These are phyloP conservation scores for Bombus soroeensis DNA, from an alignment of 1,140 invertebrate species.

Conservation along the genomic window DNA sequence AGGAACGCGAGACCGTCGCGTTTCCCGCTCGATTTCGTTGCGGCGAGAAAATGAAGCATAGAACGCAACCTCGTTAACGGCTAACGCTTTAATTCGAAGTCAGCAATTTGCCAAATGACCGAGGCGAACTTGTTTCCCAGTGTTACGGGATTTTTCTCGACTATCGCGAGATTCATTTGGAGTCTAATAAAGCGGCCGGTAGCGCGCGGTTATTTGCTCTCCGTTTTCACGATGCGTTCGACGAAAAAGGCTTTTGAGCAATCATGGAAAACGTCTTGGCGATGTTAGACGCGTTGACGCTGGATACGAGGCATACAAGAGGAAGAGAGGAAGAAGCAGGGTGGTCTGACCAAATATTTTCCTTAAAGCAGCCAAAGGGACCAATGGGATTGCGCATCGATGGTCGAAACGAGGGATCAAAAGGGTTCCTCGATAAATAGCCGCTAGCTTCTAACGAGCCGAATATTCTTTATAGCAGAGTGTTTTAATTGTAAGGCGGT, in stretches of 20 bases:
- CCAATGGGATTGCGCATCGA: conserved; percentile 33
- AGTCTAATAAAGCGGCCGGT: conserved; percentile 55
- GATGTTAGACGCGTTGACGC: conserved; percentile 31
- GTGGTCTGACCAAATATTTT: conserved; percentile 59
- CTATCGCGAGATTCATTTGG: conserved; percentile 8
- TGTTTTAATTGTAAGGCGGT: conserved; percentile 15
- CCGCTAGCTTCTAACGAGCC: conserved; percentile 10
- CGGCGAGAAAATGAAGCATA: neutral
- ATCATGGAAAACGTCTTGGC: conserved; percentile 53
- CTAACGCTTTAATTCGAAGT: conserved; percentile 42
- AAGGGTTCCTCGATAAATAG: conserved; percentile 45
- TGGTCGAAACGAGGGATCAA: conserved; percentile 2
- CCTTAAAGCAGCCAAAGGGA: conserved; percentile 21
- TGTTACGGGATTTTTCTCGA: conserved; percentile 43
- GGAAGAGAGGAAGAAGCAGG: neutral
- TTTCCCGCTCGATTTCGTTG: conserved; percentile 1
- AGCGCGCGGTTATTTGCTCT: conserved; percentile 46
- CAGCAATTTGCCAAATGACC: conserved; percentile 49
- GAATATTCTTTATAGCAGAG: neutral
- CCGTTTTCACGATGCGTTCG: conserved; percentile 37
- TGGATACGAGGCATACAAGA: conserved; percentile 6
- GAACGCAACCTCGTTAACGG: conserved; percentile 12
- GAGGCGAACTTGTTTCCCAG: conserved; percentile 1
- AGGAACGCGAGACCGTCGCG: neutral
- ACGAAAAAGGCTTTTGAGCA: conserved; percentile 60